Percentiles rank a stretch among this genome's conserved stretches.
These are phyloP conservation scores for Oncorhynchus nerka DNA, from an alignment of 2,113 vertebrate species.

Conservation along the genomic window DNA sequence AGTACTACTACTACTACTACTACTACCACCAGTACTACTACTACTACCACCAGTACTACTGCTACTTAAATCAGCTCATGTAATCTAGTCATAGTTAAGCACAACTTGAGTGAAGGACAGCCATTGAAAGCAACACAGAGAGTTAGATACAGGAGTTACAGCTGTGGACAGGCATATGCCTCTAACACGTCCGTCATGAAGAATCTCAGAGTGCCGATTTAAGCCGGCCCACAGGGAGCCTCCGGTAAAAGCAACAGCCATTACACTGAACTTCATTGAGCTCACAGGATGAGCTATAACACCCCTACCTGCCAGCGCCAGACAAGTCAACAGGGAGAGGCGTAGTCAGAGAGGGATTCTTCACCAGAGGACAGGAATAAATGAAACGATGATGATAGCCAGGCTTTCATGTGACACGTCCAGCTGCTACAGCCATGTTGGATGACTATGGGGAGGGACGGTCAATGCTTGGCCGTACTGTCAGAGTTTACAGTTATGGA, in stretches of 20 bases:
- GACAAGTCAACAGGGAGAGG: constrained; percentile 2
- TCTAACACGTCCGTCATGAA: not conserved
- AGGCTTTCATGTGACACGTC: not conserved
- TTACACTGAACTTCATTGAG: not conserved
- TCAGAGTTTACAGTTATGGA: too few relatives aligned
- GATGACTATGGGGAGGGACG: too few relatives aligned
- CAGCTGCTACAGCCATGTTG: not conserved
- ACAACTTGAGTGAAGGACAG: not conserved
- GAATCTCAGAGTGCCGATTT: not conserved
- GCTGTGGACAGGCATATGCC: not conserved
- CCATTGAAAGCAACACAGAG: not conserved
- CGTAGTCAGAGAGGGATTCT: constrained; percentile 25
- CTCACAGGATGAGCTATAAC: constrained; percentile 2
- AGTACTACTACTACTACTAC: too few relatives aligned
- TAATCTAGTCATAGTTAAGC: not conserved
- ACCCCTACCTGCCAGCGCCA: not conserved
- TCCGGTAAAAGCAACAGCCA: not conserved
- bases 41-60: too few relatives aligned
- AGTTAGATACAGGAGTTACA: not conserved
- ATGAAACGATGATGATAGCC: not conserved
- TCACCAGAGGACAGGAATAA: not conserved
- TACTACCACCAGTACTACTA: too few relatives aligned
- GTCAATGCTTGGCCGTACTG: too few relatives aligned
- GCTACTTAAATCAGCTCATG: too few relatives aligned
- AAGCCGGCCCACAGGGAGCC: not conserved